These are phyloP conservation scores for Aulostomus chinensis DNA, from an alignment of 2,797 vertebrate genomes.

Conservation along the genomic window DNA sequence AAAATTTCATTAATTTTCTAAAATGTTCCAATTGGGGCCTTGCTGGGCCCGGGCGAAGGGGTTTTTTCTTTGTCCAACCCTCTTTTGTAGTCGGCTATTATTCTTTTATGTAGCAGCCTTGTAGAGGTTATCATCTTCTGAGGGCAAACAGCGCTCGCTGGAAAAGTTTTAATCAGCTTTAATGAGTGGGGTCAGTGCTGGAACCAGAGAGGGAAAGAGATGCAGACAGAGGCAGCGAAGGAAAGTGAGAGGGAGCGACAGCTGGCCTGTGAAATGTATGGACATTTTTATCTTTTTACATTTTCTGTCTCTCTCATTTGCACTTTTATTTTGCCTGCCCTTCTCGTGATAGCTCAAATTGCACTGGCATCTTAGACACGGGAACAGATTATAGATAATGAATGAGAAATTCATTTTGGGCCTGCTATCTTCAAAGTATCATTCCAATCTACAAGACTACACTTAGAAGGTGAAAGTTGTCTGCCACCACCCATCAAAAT, in stretches of 20 bases:
- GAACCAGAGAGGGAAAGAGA: conserved; percentile 62
- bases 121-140: conserved; percentile 84
- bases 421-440: conserved; percentile 53
- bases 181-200: conserved; percentile 82
- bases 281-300: conserved; percentile 54
- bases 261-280: conserved; percentile 48
- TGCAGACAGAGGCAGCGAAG: conserved; percentile 14
- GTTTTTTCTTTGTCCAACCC: conserved; percentile 77
- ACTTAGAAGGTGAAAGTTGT: conserved; percentile 51
- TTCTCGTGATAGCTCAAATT: conserved; percentile 50
- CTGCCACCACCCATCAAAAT: conserved; percentile 41
- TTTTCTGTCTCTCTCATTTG: conserved; percentile 51
- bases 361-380: conserved; percentile 47
- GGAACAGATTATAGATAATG: conserved; percentile 61
- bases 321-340: conserved; percentile 31
- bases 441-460: conserved; percentile 36
- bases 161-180: conserved; percentile 83
- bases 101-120: conserved; percentile 83
- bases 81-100: conserved; percentile 82
- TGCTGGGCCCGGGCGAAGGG: conserved; percentile 66
- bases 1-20: conserved; percentile 90
- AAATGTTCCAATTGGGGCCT: conserved; percentile 84
- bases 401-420: conserved; percentile 50
- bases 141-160: conserved; percentile 76
- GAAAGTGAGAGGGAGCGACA: conserved; percentile 35